Evolutionary conservation across 2,113 vertebrate genomes (phyloP), one percentile per base, ranked within the genome.

Genomic region (Phaethornis superciliosus): DNA sequence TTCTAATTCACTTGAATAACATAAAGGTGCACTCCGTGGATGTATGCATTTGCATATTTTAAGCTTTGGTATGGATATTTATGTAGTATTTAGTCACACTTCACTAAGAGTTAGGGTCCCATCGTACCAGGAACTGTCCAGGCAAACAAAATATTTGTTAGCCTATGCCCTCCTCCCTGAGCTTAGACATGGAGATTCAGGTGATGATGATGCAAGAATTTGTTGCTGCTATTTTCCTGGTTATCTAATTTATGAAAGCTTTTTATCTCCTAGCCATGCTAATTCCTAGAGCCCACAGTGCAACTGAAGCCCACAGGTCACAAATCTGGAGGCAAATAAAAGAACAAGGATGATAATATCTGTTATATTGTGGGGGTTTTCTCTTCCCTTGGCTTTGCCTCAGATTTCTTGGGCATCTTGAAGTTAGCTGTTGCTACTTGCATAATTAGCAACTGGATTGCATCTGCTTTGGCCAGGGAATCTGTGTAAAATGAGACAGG

Each of bases 261-360:
- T 82, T 82, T 77, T 65, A 16, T 67, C 68, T 88, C 47, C 59
- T 49, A 78, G 35, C 35, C 55, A 52, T 30, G 72, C 22, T 15
- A 75, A 22, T n/a, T 93, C 72, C 46, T 5, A 54, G 24, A 86
- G 12, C 52, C 10, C 24, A 33, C 15, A 28, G n/a, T 13, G 55
- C 49, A 89, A 44, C 13, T 15, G 27, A 87, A 93, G 54, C 55
- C 49, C 70, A 82, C 26, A 82, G 56, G 75, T 52, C 85, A 33
- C 40, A 76, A 82, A 77, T 90, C 23, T 70, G 81, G 75, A 71
- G 87, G 91, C 8, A 24, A 90, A 86, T 93, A 78, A 88, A 78
- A 82, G 85, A 44, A 75, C 59, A 70, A 75, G 8, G 14, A 85
- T 51, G 23, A 44, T 13, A 91, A 10, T 87, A 95, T 85, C 85